Percentiles rank a stretch among this genome's conserved stretches.
phyloP scores from a whole-genome alignment of 2,797 vertebrate species.

The Acestrorhynchus altus region DNA sequence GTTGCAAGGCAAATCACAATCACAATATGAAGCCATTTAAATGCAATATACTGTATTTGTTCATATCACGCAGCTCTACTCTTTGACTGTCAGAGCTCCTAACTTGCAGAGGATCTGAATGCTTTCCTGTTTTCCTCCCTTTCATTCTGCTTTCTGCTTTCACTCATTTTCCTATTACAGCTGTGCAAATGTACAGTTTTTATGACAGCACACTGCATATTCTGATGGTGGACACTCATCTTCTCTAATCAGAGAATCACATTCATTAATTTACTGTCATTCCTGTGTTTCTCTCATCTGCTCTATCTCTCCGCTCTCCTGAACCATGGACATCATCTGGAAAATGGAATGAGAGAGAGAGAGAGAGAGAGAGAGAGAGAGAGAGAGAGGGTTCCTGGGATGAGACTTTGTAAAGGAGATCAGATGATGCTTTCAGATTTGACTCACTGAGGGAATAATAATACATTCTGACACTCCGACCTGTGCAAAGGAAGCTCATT shows the following conservation, averaged over 20 bases:
- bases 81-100: not conserved
- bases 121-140: slow-evolving; percentile 20
- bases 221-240: slow-evolving; percentile 76
- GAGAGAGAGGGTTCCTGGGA: not conserved
- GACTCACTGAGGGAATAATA: slow-evolving; percentile 31
- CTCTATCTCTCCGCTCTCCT: slow-evolving; percentile 66
- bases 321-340: slow-evolving; percentile 72
- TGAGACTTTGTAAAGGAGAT: slow-evolving; percentile 28
- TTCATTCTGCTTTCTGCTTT: not conserved
- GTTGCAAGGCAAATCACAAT: not conserved
- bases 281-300: slow-evolving; percentile 69
- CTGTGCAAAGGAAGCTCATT: slow-evolving; percentile 25
- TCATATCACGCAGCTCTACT: not conserved
- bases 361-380: not conserved
- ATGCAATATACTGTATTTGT: not conserved
- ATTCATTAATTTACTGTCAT: slow-evolving; percentile 84
- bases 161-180: slow-evolving; percentile 71
- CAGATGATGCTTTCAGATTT: slow-evolving; percentile 39
- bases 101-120: not conserved
- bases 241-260: slow-evolving; percentile 77
- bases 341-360: slow-evolving; percentile 68
- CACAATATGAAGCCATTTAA: not conserved
- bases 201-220: slow-evolving; percentile 72
- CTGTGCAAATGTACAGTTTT: slow-evolving; percentile 73
- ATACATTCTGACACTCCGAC: slow-evolving; percentile 35